Percentiles rank a stretch among this genome's conserved stretches.
Conservation (phyloP, 2,888 invertebrate species). For the Uloborus plumipes region DNA sequence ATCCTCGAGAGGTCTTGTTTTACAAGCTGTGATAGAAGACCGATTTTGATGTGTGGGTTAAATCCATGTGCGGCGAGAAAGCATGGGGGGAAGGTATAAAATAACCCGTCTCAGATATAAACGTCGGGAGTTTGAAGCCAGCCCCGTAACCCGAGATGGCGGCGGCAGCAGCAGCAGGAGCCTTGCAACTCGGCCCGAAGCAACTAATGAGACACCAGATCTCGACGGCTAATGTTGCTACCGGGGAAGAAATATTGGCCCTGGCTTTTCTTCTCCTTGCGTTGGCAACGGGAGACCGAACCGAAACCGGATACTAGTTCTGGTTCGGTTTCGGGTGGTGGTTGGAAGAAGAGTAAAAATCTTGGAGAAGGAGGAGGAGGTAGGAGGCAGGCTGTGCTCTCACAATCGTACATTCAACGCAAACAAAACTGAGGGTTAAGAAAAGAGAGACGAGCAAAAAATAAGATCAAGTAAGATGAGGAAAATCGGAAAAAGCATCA, state of each 20-base stretch:
- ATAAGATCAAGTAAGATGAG: conserved; percentile 25
- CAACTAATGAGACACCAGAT: conserved; percentile 64
- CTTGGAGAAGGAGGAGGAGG: neutral
- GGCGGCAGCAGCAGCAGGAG: conserved; percentile 49
- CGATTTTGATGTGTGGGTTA: conserved; percentile 47
- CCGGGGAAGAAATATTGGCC: conserved; percentile 51
- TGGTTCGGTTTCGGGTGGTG: conserved; percentile 42
- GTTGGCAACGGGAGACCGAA: conserved; percentile 57
- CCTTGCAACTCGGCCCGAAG: conserved; percentile 55
- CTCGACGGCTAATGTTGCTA: conserved; percentile 53
- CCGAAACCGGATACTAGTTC: conserved; percentile 58
- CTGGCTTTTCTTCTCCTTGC: conserved; percentile 44
- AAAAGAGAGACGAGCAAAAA: conserved; percentile 26
- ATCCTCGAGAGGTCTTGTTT: conserved; percentile 25
- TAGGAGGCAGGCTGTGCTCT: conserved; percentile 16
- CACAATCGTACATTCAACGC: conserved; percentile 64
- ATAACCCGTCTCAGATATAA: conserved; percentile 59
- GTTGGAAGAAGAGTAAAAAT: conserved; percentile 6
- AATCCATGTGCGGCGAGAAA: conserved; percentile 24
- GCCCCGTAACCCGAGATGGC: conserved; percentile 32
- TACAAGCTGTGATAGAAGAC: conserved; percentile 25
- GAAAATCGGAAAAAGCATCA: conserved; percentile 55
- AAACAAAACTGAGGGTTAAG: conserved; percentile 64
- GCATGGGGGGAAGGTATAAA: conserved; percentile 45
- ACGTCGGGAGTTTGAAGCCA: conserved; percentile 54